Conservation (phyloP, 2,113 vertebrate species). For the Heliornis fulica region DNA sequence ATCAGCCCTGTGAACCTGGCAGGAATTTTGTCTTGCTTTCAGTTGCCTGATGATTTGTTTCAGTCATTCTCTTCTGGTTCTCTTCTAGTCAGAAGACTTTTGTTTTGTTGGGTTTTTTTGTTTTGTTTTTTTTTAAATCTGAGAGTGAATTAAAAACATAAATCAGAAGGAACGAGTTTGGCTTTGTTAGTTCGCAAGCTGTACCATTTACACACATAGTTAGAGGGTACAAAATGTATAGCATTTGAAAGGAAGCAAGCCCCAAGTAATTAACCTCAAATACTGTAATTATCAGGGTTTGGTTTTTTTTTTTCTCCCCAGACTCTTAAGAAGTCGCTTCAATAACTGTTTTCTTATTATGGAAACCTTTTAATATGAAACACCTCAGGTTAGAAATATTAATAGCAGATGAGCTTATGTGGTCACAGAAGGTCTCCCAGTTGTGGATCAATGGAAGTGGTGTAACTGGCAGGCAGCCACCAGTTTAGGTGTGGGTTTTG, state of each 20-base stretch:
- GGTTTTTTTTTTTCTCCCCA: not conserved
- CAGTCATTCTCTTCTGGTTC: not conserved
- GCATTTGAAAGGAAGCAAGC: slow-evolving; percentile 12
- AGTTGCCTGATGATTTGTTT: not conserved
- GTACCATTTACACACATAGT: not conserved
- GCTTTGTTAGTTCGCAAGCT: not conserved
- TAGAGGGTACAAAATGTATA: not conserved
- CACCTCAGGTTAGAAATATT: not conserved
- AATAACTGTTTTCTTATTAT: slow-evolving; percentile 23
- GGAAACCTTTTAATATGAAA: not conserved
- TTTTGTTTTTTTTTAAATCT: not conserved
- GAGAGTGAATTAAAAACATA: not conserved
- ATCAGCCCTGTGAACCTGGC: not conserved
- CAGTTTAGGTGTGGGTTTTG: not conserved
- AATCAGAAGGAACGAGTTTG: not conserved
- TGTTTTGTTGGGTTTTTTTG: too few species aligned
- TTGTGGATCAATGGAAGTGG: not conserved
- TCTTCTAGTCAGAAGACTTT: not conserved
- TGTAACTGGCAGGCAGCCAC: not conserved
- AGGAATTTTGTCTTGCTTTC: not conserved
- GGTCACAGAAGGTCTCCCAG: not conserved
- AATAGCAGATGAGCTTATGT: not conserved
- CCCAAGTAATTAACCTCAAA: slow-evolving; percentile 48
- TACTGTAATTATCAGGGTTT: slow-evolving; percentile 42
- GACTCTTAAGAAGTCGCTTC: slow-evolving; percentile 30